Evolutionary conservation across 2,888 invertebrate genomes (phyloP).

Genomic region (Tenthredo notha): DNA sequence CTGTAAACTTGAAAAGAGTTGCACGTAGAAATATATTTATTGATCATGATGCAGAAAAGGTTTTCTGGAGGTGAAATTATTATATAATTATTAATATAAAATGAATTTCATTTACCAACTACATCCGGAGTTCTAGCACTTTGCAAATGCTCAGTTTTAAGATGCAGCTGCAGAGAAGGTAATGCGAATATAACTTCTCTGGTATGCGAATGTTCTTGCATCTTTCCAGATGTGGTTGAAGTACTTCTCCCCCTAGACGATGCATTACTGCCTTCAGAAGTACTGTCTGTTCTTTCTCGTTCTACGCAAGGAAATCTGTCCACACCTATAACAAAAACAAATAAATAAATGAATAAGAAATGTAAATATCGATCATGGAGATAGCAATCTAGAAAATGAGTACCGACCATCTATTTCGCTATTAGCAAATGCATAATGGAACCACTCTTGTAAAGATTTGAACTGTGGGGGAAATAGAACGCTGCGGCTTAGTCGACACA

Average conservation of each 20-base stretch:
- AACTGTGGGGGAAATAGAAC: conserved; percentile 97
- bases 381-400: neutral
- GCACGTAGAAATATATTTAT: neutral
- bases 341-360: neutral
- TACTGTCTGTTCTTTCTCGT: conserved; percentile 83
- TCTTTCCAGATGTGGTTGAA: conserved; percentile 80
- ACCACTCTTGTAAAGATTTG: conserved; percentile 97
- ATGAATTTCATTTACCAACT: conserved; percentile 79
- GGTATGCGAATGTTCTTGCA: conserved; percentile 90
- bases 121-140: conserved; percentile 86
- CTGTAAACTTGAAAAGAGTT: neutral
- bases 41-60: neutral
- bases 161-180: conserved; percentile 94
- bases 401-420: conserved; percentile 94
- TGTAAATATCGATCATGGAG: neutral
- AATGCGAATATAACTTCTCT: conserved; percentile 98
- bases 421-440: conserved; percentile 96
- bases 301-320: conserved; percentile 95
- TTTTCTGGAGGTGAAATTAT: neutral
- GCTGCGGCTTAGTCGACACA: conserved; percentile 94
- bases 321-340: conserved; percentile 83
- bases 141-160: conserved; percentile 96
- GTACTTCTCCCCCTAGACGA: conserved; percentile 79
- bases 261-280: conserved; percentile 78
- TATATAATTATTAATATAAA: neutral